Conservation (phyloP, 1,140 invertebrate species). For the Cydia amplana region DNA sequence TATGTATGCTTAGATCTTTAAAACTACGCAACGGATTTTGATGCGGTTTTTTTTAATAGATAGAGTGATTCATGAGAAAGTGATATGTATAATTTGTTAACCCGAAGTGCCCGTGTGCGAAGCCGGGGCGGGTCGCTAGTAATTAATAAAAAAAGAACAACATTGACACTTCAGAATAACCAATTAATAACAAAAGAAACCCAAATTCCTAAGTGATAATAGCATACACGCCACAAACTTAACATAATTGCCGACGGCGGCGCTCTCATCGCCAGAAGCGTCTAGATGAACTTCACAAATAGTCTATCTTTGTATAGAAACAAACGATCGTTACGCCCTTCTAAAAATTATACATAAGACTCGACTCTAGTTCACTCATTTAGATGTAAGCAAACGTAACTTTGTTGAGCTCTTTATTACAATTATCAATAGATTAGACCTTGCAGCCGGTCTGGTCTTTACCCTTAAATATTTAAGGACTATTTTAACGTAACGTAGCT, state of each 20-base stretch:
- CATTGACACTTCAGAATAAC: background rate
- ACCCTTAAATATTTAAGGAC: background rate
- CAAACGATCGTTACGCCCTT: background rate
- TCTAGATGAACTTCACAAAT: background rate
- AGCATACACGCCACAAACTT: background rate
- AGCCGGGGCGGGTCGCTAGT: no score
- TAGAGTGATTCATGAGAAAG: no score
- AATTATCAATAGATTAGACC: constrained; percentile 18
- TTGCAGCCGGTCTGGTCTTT: background rate
- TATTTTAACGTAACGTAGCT: background rate
- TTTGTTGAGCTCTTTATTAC: background rate
- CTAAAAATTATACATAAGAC: background rate
- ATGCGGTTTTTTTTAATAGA: no score
- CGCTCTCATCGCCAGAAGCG: background rate
- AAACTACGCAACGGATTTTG: no score
- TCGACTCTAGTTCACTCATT: background rate
- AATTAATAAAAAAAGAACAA: background rate
- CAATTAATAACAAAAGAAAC: background rate
- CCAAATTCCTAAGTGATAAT: constrained; percentile 5
- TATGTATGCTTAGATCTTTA: no score
- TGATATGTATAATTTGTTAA: no score
- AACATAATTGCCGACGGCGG: background rate
- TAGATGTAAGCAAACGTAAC: background rate
- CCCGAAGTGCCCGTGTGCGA: no score
- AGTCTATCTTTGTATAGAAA: background rate